Evolutionary conservation across 2,113 vertebrate genomes (phyloP).

Genomic region (Rhinoptilus africanus): DNA sequence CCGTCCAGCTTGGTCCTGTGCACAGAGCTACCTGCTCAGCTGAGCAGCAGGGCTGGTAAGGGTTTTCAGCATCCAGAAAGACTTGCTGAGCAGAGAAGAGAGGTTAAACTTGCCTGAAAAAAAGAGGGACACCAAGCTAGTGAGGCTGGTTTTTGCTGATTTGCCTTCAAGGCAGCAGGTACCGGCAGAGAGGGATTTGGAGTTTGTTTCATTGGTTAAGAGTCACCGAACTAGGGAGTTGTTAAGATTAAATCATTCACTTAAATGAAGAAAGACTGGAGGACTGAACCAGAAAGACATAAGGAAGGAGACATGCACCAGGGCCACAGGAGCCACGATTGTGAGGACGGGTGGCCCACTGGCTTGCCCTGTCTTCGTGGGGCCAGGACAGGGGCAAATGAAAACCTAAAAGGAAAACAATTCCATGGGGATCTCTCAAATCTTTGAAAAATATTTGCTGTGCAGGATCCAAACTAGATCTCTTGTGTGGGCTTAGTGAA

Average conservation of each 20-base stretch:
- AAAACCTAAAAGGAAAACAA: neutral
- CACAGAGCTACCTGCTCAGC: neutral
- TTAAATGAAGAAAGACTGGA: neutral
- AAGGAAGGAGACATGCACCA: neutral
- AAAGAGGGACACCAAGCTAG: fast-evolving
- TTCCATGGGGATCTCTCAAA: neutral
- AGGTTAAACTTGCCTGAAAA: neutral
- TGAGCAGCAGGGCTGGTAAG: neutral
- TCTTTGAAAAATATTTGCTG: neutral
- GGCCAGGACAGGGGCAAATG: neutral
- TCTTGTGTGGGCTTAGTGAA: neutral
- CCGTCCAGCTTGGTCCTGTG: fast-evolving
- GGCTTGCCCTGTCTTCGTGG: neutral
- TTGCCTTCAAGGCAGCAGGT: neutral
- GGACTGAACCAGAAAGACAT: neutral
- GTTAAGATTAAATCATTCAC: neutral
- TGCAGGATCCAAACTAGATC: neutral
- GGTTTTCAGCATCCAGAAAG: neutral
- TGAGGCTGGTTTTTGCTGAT: neutral
- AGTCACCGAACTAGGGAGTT: neutral
- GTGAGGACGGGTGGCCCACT: fast-evolving
- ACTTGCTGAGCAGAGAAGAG: neutral
- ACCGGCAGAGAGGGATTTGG: neutral
- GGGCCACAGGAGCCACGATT: fast-evolving
- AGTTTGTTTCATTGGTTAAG: neutral